Base-by-base conservation (phyloP, 2,888 invertebrate species). In the Sussaba pulchella region DNA sequence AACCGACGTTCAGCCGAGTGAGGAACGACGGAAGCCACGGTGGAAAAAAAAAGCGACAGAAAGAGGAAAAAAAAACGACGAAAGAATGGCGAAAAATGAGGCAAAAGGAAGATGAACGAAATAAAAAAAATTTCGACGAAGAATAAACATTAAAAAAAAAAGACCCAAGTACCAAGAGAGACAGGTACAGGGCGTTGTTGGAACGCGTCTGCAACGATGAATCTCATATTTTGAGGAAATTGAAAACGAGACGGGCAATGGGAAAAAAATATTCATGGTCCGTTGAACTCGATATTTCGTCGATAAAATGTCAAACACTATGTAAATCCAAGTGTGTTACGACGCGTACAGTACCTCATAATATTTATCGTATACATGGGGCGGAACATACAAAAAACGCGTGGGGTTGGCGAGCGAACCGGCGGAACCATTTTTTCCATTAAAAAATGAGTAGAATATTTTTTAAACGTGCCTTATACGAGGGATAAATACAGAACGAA, bases 21-120 rank as follows among this genome's bases (percentile, higher is more conserved):
- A 73, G 76, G 70, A 81, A 79, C 74, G 79, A 71, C 81, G 78
- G 78, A 81, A 83, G 67, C 81, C 73, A 61, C 61, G 67, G 41
- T 41, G 24, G 64, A 57, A 57, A 47, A 36, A 54, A 77, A 77
- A 72, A 63, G 71, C 24, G 10, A 75, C 31, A 36, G 8, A 14
- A 66, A 39, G 43, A 75, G 31, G 57, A 71, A 19, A 64, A 75
- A 69, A 47, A 36, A 26, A 36, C 6, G 31, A 43, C 9, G 47
- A 50, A 36, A 54, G 43, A 66, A 67, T 24, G 17, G 43, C 45
- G 67, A 71, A 61, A 41, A 67, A 67, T 67, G 61, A 67, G 52
- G 41, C 41, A 17, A 39, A 47, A 61, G 64, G 69, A 57, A 63
- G 47, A 71, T 9, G 24, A 19, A 45, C 9, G 21, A 50, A 80